A percentile compares a stretch with the other conserved stretches of the same genome.
Conservation (phyloP, 2,797 vertebrate species). For the Synanceia verrucosa region DNA sequence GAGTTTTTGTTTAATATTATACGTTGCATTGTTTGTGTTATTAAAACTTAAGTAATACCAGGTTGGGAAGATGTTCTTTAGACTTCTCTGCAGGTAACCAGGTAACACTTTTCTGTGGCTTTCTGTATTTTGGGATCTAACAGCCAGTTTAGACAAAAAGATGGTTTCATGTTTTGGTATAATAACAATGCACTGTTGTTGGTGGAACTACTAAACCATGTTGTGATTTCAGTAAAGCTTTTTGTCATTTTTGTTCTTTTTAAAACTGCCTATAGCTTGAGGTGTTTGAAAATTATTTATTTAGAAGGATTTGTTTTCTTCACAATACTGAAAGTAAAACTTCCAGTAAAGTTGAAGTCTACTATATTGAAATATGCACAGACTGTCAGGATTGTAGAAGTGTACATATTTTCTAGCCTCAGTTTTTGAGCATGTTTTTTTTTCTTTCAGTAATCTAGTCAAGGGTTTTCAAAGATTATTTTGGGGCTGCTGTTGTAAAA, state of each 20-base stretch:
- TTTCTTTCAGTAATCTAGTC: constrained; percentile 34
- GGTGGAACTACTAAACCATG: constrained; percentile 51
- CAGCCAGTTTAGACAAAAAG: constrained; percentile 1
- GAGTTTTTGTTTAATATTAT: constrained; percentile 24
- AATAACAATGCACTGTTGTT: constrained; percentile 54
- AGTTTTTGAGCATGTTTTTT: constrained; percentile 62
- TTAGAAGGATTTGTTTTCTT: constrained; percentile 34
- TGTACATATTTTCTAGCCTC: constrained; percentile 69
- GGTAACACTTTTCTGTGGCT: background rate
- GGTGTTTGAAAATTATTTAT: constrained; percentile 63
- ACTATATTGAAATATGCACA: constrained; percentile 45
- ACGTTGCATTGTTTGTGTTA: constrained; percentile 28
- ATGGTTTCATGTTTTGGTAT: constrained; percentile 24
- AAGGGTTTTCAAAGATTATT: constrained; percentile 16
- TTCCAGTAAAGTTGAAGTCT: constrained; percentile 34
- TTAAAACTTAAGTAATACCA: background rate
- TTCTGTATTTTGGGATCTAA: background rate
- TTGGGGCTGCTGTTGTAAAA: constrained; percentile 9
- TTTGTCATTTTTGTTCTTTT: constrained; percentile 27
- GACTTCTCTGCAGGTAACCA: background rate
- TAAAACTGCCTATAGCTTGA: constrained; percentile 27
- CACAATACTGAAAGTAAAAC: constrained; percentile 31
- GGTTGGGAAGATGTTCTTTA: background rate
- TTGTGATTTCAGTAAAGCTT: constrained; percentile 31
- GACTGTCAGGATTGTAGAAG: constrained; percentile 47